Conservation (phyloP, 2,797 vertebrate genomes). For the Darevskia nairensis region DNA sequence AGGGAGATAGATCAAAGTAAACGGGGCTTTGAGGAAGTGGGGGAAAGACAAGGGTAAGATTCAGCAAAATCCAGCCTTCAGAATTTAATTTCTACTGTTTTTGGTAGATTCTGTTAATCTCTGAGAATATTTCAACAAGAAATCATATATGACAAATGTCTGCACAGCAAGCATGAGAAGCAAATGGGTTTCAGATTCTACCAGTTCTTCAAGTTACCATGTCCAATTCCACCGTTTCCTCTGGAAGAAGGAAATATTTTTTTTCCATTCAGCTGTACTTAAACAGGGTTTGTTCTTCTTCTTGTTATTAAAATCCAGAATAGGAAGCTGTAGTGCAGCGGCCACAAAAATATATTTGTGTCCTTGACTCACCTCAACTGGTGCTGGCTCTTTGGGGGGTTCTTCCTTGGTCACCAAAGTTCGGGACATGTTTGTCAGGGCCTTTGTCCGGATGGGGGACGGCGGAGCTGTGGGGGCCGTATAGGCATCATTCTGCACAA, state of each 20-base stretch:
- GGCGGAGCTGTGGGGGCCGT: slow-evolving; percentile 81
- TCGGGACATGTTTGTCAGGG: slow-evolving; percentile 87
- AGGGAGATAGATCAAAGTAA: slow-evolving; percentile 18
- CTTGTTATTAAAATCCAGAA: neutral
- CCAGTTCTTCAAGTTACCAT: neutral
- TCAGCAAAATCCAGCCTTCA: slow-evolving; percentile 10
- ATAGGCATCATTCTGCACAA: slow-evolving; percentile 96
- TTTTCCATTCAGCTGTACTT: neutral
- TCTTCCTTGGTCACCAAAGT: slow-evolving; percentile 88
- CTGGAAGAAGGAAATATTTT: neutral
- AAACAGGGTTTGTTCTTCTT: neutral
- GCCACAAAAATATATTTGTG: slow-evolving; percentile 5
- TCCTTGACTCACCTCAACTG: slow-evolving; percentile 77
- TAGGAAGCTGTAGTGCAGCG: neutral
- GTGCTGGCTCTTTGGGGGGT: slow-evolving; percentile 70
- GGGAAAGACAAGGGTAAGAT: neutral
- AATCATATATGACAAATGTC: slow-evolving; percentile 1
- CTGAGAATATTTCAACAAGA: slow-evolving; percentile 14
- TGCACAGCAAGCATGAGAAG: neutral
- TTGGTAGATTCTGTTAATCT: neutral
- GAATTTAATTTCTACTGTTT: neutral
- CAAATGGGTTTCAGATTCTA: neutral
- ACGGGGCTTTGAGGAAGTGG: neutral
- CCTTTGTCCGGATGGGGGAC: slow-evolving; percentile 75
- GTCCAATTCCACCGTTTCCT: neutral